phyloP scores from a whole-genome alignment of 2,797 vertebrate species.

The Poecilia wingei region DNA sequence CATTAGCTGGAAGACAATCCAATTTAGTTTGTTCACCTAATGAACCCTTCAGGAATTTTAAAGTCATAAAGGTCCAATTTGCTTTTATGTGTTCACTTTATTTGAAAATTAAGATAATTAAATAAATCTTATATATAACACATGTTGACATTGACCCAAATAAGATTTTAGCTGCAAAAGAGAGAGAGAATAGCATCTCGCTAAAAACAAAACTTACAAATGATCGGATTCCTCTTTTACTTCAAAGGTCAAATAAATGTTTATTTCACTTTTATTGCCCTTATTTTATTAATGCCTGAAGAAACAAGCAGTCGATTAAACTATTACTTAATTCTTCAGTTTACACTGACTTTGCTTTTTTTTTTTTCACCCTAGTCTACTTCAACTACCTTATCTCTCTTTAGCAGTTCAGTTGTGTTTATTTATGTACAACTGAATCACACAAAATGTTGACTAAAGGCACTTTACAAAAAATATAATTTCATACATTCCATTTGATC shows the following conservation, averaged over 20 bases:
- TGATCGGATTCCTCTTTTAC: background rate
- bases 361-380: background rate
- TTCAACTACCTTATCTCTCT: background rate
- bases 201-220: background rate
- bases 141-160: background rate
- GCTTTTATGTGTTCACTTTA: background rate
- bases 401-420: background rate
- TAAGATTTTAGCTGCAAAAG: background rate
- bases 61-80: background rate
- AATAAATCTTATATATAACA: background rate
- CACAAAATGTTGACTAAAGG: too few relatives aligned
- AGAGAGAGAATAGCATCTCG: background rate
- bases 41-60: background rate
- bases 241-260: background rate
- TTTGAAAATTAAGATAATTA: background rate
- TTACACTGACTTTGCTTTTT: background rate
- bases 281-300: background rate
- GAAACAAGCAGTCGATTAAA: background rate
- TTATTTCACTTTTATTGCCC: background rate
- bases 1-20: background rate
- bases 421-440: too few relatives aligned
- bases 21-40: background rate
- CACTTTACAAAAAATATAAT: too few relatives aligned
- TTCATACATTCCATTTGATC: too few relatives aligned
- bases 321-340: background rate